Evolutionary conservation across 2,797 vertebrate species (phyloP).

Genomic region (Danio tinwini): DNA sequence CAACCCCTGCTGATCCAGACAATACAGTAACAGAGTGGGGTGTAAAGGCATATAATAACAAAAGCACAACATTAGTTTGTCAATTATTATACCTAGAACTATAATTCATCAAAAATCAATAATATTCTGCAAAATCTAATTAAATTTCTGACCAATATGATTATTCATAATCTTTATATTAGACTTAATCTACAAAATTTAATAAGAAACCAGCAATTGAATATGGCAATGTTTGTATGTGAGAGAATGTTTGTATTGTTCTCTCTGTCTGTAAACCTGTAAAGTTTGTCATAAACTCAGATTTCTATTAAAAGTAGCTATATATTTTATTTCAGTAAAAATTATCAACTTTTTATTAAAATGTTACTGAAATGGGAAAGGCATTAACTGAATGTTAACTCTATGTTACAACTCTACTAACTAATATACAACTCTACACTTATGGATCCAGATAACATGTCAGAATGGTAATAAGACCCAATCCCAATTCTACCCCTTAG

Average conservation of each 20-base stretch:
- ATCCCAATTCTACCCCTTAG: too few species aligned
- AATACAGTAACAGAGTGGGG: constrained; percentile 31
- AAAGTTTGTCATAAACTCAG: neutral
- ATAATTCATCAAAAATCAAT: neutral
- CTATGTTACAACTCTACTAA: neutral
- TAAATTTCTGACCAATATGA: neutral
- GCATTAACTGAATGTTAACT: too few species aligned
- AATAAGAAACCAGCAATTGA: neutral
- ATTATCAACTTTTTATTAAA: too few species aligned
- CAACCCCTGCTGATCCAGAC: constrained; percentile 38
- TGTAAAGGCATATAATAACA: constrained; percentile 7
- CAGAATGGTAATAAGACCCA: neutral
- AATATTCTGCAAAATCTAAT: neutral
- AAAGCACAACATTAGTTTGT: neutral
- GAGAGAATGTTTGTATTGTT: neutral
- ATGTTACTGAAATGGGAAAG: too few species aligned
- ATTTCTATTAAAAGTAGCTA: neutral
- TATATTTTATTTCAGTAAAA: too few species aligned
- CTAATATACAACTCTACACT: neutral
- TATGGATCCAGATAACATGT: neutral
- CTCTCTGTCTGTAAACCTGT: neutral
- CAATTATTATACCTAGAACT: neutral
- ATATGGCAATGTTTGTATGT: neutral
- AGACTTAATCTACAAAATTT: neutral
- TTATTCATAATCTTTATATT: neutral